These are phyloP conservation scores for Malurus leucopterus DNA, from an alignment of 2,797 vertebrate genomes.

Conservation along the genomic window DNA sequence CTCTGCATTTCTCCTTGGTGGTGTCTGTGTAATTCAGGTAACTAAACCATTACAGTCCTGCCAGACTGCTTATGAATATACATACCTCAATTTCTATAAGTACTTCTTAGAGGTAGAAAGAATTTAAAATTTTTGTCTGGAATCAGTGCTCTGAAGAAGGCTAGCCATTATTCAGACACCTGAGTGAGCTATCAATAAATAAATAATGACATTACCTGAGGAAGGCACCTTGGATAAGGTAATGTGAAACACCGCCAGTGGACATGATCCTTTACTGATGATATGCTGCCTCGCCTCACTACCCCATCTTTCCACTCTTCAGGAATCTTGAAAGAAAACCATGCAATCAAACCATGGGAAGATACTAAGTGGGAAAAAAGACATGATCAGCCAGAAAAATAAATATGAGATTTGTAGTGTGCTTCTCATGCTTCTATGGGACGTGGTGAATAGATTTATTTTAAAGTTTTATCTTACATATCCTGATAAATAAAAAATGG, in stretches of 20 bases:
- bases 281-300: not conserved
- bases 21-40: not conserved
- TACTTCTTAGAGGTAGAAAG: not conserved
- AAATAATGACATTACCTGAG: not conserved
- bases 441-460: fast-evolving
- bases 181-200: not conserved
- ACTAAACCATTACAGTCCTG: not conserved
- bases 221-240: not conserved
- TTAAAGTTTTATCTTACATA: not conserved
- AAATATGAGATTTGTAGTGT: not conserved
- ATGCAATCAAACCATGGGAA: not conserved
- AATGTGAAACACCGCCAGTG: not conserved
- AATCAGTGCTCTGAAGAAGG: not conserved
- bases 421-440: not conserved
- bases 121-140: not conserved
- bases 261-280: not conserved
- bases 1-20: not conserved
- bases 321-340: not conserved
- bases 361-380: fast-evolving
- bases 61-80: not conserved
- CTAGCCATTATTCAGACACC: not conserved
- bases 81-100: not conserved
- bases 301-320: not conserved
- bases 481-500: not conserved
- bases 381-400: fast-evolving